Base-by-base conservation (phyloP, 1,140 invertebrate genomes). In the Myzus persicae region DNA sequence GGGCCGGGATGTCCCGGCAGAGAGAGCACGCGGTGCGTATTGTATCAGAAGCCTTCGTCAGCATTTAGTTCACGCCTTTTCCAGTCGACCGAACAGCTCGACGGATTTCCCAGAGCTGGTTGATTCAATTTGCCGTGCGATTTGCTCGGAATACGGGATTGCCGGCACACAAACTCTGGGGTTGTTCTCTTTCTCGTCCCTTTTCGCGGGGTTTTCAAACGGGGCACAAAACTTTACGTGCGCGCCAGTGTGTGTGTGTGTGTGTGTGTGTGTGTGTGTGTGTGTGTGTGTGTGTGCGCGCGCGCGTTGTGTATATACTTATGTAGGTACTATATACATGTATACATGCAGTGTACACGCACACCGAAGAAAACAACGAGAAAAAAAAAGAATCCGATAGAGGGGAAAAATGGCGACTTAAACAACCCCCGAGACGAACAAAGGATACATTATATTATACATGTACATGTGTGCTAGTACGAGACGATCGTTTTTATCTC, bases 121-220 rank as follows among this genome's bases (percentile, higher is more conserved):
- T 93, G 91, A 93, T 93, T 93, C 91, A 93, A 93, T 93, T 93
- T 93, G 91, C 91, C 91, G 91, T 93, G 81, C 81, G 91, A 93
- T 93, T 93, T 93, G 91, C 46, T 93, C 81, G 48, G 91, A 93
- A 93, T 93, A 93, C 91, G 91, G 91, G 91, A 93, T 93, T 93
- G 91, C 81, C 76, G 26, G 46, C 81, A 82, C 91, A 85, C 91
- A 93, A 93, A 93, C 91, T 81, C 81, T 18, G 91, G 44, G 91
- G 91, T 84, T 54, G 91, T 85, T 48, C 81, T 85, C 81, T 54
- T 92, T 93, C 76, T 85, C 81, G 54, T 59, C 76, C 42, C 67
- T 84, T 93, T 93, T 51, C 81, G 38, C 91, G 44, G 44, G 51
- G 40, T 54, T 59, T 90, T 59, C 90, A n/a, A 46, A 76, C 20